Conservation (phyloP, 2,797 vertebrate genomes). For the Spinibarbus caldwelli region DNA sequence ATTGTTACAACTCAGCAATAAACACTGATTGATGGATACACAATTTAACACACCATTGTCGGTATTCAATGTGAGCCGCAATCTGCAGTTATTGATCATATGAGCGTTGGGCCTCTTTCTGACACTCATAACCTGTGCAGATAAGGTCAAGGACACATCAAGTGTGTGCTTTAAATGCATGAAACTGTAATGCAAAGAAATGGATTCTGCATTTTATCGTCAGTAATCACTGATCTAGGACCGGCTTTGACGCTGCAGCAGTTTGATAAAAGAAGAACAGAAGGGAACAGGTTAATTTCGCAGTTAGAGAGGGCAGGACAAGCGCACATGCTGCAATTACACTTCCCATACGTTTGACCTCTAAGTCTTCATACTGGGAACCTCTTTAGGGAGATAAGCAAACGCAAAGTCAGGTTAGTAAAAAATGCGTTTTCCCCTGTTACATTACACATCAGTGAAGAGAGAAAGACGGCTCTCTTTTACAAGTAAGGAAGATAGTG, state of each 20-base stretch:
- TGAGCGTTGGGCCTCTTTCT: constrained; percentile 50
- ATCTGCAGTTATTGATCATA: constrained; percentile 61
- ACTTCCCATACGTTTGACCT: neutral
- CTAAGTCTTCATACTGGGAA: constrained; percentile 11
- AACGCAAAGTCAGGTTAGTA: constrained; percentile 1
- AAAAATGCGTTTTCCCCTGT: constrained; percentile 7
- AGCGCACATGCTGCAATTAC: constrained; percentile 35
- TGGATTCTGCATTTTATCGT: constrained; percentile 64
- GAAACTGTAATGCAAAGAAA: constrained; percentile 64
- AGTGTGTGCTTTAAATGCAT: constrained; percentile 78
- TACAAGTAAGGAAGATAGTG: neutral
- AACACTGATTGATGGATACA: neutral
- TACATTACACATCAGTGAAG: neutral
- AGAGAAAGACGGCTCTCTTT: neutral
- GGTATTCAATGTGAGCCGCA: neutral
- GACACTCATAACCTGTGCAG: constrained; percentile 30
- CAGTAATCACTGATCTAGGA: constrained; percentile 66
- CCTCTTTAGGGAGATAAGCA: constrained; percentile 38
- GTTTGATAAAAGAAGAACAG: constrained; percentile 41
- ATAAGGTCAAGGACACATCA: constrained; percentile 69
- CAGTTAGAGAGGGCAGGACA: constrained; percentile 1
- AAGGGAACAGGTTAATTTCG: constrained; percentile 24
- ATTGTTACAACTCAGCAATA: neutral
- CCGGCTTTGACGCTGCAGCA: constrained; percentile 52
- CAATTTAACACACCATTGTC: neutral